Evolutionary conservation across 2,113 vertebrate species (phyloP).

Genomic region (Leptodactylus fuscus): DNA sequence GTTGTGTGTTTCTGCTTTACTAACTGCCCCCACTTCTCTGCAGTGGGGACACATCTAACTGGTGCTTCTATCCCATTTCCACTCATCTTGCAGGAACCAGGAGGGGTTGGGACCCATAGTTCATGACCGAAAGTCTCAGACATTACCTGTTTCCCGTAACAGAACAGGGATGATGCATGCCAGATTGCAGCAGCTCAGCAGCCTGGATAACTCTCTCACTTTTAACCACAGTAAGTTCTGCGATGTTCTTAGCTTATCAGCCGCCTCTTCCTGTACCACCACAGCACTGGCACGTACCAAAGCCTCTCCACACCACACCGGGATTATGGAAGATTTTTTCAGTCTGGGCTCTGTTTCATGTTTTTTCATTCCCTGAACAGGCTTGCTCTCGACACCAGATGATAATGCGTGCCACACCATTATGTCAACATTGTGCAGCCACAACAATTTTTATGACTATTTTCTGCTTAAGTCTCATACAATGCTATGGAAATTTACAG

Average conservation of each 20-base stretch:
- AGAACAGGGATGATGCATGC: constrained; percentile 98
- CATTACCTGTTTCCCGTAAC: constrained; percentile 99
- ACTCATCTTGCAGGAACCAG: constrained; percentile 94
- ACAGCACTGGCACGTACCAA: constrained; percentile 70
- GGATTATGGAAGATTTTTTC: constrained; percentile 3
- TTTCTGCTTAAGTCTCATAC: too few species aligned
- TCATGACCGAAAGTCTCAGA: constrained; percentile 99
- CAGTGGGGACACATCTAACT: constrained; percentile 81
- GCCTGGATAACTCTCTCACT: constrained; percentile 99
- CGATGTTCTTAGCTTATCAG: constrained; percentile 69
- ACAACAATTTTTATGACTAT: neutral
- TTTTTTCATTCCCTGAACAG: constrained; percentile 48
- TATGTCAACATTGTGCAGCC: constrained; percentile 43
- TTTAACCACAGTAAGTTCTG: constrained; percentile 99
- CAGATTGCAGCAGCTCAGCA: constrained; percentile 99
- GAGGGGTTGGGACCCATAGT: constrained; percentile 95
- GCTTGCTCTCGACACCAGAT: constrained; percentile 57
- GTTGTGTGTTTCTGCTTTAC: constrained; percentile 71
- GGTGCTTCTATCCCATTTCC: constrained; percentile 87
- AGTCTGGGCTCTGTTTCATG: neutral
- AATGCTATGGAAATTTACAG: neutral
- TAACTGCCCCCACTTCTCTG: constrained; percentile 78
- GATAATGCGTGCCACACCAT: constrained; percentile 70
- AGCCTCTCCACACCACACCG: constrained; percentile 67
- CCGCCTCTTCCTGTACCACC: constrained; percentile 70